Evolutionary conservation across 2,113 vertebrate species (phyloP).

Genomic region (Phrynosoma blainvillii): DNA sequence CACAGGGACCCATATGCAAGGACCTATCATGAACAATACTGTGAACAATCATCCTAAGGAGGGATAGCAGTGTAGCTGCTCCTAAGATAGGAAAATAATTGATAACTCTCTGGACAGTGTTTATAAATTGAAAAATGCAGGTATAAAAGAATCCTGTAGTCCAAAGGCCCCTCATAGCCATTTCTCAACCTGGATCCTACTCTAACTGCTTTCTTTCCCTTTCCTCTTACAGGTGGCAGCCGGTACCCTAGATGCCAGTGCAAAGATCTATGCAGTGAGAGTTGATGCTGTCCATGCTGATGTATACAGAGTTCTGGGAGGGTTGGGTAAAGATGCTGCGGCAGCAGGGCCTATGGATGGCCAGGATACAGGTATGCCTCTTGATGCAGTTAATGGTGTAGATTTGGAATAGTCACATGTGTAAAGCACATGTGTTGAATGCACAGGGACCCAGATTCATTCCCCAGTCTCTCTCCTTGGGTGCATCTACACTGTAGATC

Average conservation of each 20-base stretch:
- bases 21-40: neutral
- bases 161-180: neutral
- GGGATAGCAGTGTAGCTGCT: neutral
- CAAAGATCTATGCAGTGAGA: constrained; percentile 93
- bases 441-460: neutral
- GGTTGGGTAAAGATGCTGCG: constrained; percentile 79
- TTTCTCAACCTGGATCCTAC: neutral
- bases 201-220: neutral
- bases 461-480: neutral
- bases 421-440: too few relatives aligned
- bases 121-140: neutral
- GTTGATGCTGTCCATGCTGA: constrained; percentile 92
- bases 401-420: neutral
- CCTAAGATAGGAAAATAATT: neutral
- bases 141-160: too few relatives aligned
- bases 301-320: constrained; percentile 88
- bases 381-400: neutral
- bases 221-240: constrained; percentile 84
- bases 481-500: too few relatives aligned
- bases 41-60: neutral
- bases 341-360: constrained; percentile 54
- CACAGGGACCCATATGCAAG: neutral
- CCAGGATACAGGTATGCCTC: constrained; percentile 55
- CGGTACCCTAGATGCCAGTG: constrained; percentile 92
- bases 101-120: neutral